Evolutionary conservation across 2,113 vertebrate species (phyloP), one percentile per base, ranked within the genome.

Genomic region (Silurus asotus): DNA sequence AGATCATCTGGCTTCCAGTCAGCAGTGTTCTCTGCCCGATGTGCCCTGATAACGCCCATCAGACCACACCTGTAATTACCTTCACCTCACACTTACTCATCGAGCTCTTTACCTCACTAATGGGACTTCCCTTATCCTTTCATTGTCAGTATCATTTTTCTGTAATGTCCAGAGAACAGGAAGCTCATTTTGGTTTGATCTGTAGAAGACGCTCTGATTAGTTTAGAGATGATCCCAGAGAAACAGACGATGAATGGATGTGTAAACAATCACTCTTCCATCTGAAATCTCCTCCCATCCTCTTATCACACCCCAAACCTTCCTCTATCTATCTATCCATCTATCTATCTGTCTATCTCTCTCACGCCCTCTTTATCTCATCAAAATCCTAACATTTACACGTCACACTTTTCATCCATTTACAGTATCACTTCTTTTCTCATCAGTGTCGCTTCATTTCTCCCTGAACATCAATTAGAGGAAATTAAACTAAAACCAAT

Each of bases 31-130:
- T 88, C 86, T 61, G 45, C 85, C 75, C 59, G 51, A 76, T 83
- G 89, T 87, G 82, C 77, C 11, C 13, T 49, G 87, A 91, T 88
- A 87, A 82, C 89, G 74, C 77, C 84, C 87, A 88, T 86, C 85
- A 87, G 76, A 82, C 72, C 65, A 88, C 79, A 75, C 78, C 84
- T 82, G 86, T 82, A 70, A 89, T 89, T 86, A 87, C 86, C 89
- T 84, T 91, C 82, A 82, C 86, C 79, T 67, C 65, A 88, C 74
- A 86, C 81, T 86, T 86, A 87, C 82, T 88, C 74, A 86, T 87
- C 69, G 58, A 81, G 13, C 67, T 37, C 69, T 8, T 83, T 87
- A 85, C 83, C 49, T 81, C 85, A 83, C 58, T 86, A 61, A 86
- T 56, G 25, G 80, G 56, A 56, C 14, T 19, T 19, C 23, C 45